Evolutionary conservation across 2,113 vertebrate genomes (phyloP).

Genomic region (Eidolon helvum): DNA sequence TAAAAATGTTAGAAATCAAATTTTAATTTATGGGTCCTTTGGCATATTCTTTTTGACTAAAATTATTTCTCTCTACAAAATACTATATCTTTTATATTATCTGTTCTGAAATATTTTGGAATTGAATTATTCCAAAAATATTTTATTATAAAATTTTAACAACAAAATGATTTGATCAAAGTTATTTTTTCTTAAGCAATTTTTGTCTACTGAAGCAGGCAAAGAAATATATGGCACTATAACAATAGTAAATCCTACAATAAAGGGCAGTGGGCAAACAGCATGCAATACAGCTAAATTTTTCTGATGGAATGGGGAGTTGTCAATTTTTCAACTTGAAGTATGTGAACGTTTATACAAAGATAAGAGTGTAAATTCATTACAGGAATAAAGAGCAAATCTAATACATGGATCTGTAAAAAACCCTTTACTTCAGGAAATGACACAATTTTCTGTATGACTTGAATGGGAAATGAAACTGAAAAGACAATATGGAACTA

Average conservation of each 20-base stretch:
- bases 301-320: background rate
- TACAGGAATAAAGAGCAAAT: background rate
- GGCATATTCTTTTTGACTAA: background rate
- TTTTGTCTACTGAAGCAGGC: background rate
- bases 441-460: background rate
- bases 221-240: background rate
- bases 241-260: background rate
- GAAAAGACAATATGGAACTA: background rate
- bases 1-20: background rate
- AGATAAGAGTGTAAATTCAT: background rate
- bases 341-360: background rate
- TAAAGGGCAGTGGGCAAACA: background rate
- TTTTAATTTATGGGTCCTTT: background rate
- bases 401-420: background rate
- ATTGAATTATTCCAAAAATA: background rate
- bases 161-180: background rate
- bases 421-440: background rate
- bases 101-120: background rate
- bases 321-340: constrained; percentile 6
- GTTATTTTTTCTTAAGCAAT: background rate
- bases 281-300: background rate
- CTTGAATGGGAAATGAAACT: background rate
- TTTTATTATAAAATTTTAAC: background rate
- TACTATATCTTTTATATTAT: background rate
- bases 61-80: too few relatives aligned